These are phyloP conservation scores for Agrotis segetum DNA, from an alignment of 2,888 invertebrate genomes.

Conservation along the genomic window DNA sequence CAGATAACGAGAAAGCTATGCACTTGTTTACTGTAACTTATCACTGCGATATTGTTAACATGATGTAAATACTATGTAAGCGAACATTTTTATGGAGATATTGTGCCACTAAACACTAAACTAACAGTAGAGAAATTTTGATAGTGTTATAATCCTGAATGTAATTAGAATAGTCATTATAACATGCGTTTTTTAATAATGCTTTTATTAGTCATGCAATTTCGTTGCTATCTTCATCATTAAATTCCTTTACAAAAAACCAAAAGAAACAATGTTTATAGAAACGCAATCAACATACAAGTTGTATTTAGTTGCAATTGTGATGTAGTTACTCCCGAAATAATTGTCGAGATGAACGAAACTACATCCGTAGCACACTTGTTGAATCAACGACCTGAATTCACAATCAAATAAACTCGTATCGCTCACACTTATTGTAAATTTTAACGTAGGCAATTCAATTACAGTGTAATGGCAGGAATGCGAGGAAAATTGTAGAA, in stretches of 20 bases:
- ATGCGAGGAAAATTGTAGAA: conserved; percentile 33
- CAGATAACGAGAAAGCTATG: conserved; percentile 61
- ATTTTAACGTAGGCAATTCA: conserved; percentile 29
- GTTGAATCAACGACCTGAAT: conserved; percentile 42
- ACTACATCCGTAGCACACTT: conserved; percentile 16
- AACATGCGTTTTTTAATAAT: conserved; percentile 2
- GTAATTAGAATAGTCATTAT: background rate
- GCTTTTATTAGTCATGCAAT: background rate
- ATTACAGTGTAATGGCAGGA: conserved; percentile 25
- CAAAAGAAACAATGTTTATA: background rate
- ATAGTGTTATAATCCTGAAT: conserved; percentile 8
- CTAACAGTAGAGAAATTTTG: background rate
- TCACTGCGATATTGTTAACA: conserved; percentile 36
- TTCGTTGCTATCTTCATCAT: conserved; percentile 7
- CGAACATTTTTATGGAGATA: conserved; percentile 21
- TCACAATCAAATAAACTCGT: conserved; percentile 31
- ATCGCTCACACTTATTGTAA: conserved; percentile 23
- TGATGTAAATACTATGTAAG: conserved; percentile 33
- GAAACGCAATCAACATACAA: background rate
- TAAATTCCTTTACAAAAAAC: background rate
- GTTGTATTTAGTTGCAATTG: background rate
- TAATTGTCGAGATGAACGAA: background rate
- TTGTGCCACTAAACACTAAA: conserved; percentile 3
- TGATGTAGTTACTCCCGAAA: background rate
- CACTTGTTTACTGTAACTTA: conserved; percentile 53